phyloP scores from a whole-genome alignment of 2,797 vertebrate genomes.

The Garrulus glandarius region DNA sequence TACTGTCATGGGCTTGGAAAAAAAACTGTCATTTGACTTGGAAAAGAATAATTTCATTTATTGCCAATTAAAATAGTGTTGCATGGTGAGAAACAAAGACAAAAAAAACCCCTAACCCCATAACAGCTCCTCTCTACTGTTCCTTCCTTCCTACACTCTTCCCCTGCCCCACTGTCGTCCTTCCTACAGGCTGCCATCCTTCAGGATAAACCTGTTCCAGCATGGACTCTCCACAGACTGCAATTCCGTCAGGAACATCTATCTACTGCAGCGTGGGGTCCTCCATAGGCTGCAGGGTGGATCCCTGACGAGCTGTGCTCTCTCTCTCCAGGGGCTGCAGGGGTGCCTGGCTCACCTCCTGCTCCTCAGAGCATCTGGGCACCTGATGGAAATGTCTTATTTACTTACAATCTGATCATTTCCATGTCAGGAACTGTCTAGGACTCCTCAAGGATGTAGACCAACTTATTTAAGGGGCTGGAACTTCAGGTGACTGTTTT shows the following conservation, averaged over 20 bases:
- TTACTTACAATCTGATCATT: accelerated
- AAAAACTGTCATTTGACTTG: neutral
- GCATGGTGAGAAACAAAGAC: neutral
- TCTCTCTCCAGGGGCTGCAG: neutral
- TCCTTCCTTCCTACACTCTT: neutral
- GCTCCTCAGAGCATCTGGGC: accelerated
- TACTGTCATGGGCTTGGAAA: neutral
- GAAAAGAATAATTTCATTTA: neutral
- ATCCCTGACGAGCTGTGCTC: accelerated
- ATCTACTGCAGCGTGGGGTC: accelerated
- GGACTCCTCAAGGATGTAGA: neutral
- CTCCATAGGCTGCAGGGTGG: neutral
- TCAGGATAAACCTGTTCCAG: neutral
- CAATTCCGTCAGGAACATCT: neutral
- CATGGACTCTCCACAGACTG: neutral
- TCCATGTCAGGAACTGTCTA: neutral
- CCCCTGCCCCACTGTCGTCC: neutral
- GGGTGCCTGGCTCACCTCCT: accelerated
- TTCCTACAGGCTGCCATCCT: neutral
- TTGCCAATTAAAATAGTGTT: neutral
- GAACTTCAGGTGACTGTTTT: accelerated
- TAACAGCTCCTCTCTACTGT: neutral
- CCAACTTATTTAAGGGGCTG: neutral
- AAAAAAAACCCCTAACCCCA: accelerated
- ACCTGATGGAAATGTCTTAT: neutral